A percentile compares a stretch with the other conserved stretches of the same genome.
These are phyloP conservation scores for Drosophila orena DNA, from an alignment of 1,140 invertebrate species.

Conservation along the genomic window DNA sequence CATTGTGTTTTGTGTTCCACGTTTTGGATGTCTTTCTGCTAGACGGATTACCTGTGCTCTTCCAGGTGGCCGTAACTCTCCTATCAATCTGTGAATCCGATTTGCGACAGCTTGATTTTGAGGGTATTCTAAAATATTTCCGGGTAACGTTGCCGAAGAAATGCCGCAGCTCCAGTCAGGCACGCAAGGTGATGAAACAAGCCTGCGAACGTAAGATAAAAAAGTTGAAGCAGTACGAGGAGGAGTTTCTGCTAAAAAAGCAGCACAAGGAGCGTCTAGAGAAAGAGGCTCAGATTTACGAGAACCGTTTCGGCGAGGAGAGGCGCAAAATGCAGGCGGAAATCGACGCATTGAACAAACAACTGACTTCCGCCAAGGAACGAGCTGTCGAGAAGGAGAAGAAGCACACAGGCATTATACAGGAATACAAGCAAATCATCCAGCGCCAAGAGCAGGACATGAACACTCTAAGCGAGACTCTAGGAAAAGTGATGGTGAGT, in stretches of 20 bases:
- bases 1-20: conserved; percentile 98
- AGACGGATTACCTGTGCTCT: conserved; percentile 97
- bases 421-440: conserved; percentile 97
- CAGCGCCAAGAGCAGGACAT: conserved; percentile 94
- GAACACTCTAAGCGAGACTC: conserved; percentile 87
- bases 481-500: conserved; percentile 87
- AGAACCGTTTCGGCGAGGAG: conserved; percentile 89
- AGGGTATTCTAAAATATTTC: conserved; percentile 97
- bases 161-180: conserved; percentile 95
- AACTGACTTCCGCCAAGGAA: conserved; percentile 90
- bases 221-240: conserved; percentile 97
- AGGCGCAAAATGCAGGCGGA: conserved; percentile 92
- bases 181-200: conserved; percentile 94
- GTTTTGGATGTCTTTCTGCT: conserved; percentile 98
- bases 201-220: conserved; percentile 97
- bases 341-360: conserved; percentile 92
- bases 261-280: conserved; percentile 92
- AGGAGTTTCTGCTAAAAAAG: conserved; percentile 94
- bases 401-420: conserved; percentile 91
- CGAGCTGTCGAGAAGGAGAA: conserved; percentile 90
- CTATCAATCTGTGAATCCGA: conserved; percentile 97
- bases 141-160: conserved; percentile 98
- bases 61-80: conserved; percentile 97
- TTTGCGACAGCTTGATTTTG: conserved; percentile 97
- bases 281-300: conserved; percentile 87